Evolutionary conservation across 2,797 vertebrate species (phyloP).

Genomic region (Epinephelus coioides): DNA sequence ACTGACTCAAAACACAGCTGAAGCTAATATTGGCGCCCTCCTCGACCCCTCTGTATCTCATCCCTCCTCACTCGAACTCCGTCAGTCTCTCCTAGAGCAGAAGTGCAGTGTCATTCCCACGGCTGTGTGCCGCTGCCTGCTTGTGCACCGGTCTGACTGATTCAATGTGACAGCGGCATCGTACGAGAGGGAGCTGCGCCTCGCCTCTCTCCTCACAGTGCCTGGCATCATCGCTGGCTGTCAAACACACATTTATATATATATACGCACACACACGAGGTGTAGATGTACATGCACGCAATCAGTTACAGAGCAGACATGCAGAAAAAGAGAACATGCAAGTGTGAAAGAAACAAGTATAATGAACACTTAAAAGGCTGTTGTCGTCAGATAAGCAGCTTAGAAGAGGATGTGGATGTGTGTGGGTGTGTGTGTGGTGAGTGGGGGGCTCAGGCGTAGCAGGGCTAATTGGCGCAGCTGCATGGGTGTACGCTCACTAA

Average conservation of each 20-base stretch:
- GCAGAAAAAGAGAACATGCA: conserved; percentile 16
- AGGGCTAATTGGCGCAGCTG: conserved; percentile 80
- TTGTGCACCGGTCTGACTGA: conserved; percentile 70
- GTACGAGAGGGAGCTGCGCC: conserved; percentile 62
- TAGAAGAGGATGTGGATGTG: conserved; percentile 15
- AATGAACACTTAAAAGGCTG: conserved; percentile 45
- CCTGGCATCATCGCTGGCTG: conserved; percentile 67
- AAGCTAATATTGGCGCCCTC: not conserved
- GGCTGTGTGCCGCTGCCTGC: conserved; percentile 60
- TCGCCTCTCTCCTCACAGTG: conserved; percentile 50
- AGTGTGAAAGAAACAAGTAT: not conserved
- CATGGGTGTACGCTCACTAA: conserved; percentile 75
- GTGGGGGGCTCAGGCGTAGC: conserved; percentile 45
- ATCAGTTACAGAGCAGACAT: conserved; percentile 8
- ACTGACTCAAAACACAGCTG: conserved; percentile 43
- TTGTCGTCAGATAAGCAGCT: conserved; percentile 50
- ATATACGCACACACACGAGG: conserved; percentile 11
- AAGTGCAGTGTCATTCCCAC: conserved; percentile 75
- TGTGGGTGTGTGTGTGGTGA: conserved; percentile 28
- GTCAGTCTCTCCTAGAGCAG: conserved; percentile 57
- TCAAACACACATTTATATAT: conserved; percentile 52
- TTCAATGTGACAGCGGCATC: conserved; percentile 79
- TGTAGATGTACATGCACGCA: conserved; percentile 3
- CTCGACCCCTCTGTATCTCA: conserved; percentile 22
- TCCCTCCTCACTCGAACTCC: conserved; percentile 3